Evolutionary conservation across 2,888 invertebrate genomes (phyloP).

Genomic region (Ethmia dodecea): DNA sequence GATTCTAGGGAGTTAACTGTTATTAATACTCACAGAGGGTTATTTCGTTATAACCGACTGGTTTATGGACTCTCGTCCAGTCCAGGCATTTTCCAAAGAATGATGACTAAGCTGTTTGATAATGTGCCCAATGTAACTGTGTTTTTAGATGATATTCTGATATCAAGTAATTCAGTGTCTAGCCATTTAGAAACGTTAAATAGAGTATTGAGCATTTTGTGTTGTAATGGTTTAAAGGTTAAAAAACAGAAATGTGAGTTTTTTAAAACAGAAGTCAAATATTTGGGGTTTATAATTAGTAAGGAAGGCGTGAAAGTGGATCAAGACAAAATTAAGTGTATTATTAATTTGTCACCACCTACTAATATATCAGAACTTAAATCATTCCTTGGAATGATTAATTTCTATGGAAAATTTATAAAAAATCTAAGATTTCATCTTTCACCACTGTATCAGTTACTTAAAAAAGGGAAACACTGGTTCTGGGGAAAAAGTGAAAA

Average conservation of each 20-base stretch:
- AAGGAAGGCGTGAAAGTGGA: neutral
- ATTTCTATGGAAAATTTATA: neutral
- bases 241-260: neutral
- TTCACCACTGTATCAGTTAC: neutral
- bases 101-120: neutral
- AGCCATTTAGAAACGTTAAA: neutral
- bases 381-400: neutral
- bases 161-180: neutral
- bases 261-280: neutral
- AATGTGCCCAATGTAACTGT: neutral
- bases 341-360: neutral
- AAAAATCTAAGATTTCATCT: neutral
- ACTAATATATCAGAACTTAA: neutral
- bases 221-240: neutral
- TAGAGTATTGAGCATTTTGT: neutral
- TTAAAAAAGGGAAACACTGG: neutral
- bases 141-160: neutral
- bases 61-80: conserved; percentile 6
- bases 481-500: neutral
- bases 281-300: neutral
- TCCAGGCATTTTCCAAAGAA: neutral
- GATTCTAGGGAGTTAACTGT: neutral
- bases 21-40: neutral
- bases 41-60: neutral
- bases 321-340: neutral